phyloP scores from a whole-genome alignment of 2,797 vertebrate genomes.

The Aldrovandia affinis region DNA sequence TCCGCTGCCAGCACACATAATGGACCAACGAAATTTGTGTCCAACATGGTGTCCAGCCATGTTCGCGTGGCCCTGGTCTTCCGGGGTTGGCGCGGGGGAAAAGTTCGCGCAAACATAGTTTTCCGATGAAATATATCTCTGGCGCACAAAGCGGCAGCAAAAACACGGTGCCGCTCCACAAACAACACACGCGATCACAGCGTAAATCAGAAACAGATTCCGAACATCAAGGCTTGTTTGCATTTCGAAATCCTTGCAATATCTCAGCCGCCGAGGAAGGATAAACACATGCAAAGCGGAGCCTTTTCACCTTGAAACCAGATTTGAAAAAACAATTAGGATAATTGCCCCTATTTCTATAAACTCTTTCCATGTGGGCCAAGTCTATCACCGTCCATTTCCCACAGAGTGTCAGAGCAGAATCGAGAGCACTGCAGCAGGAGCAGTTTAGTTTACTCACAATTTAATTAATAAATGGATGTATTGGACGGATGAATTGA shows the following conservation, averaged over 20 bases:
- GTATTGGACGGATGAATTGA: neutral
- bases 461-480: neutral
- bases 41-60: too few relatives aligned
- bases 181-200: slow-evolving; percentile 32
- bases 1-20: neutral
- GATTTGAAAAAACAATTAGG: slow-evolving; percentile 37
- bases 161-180: slow-evolving; percentile 29
- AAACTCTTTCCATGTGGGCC: slow-evolving; percentile 40
- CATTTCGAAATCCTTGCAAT: slow-evolving; percentile 28
- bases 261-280: slow-evolving; percentile 3
- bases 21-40: slow-evolving; percentile 16
- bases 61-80: neutral
- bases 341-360: slow-evolving; percentile 47
- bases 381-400: slow-evolving; percentile 16
- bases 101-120: neutral
- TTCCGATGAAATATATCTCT: neutral
- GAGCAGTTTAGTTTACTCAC: neutral
- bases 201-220: slow-evolving; percentile 34
- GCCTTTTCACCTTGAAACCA: slow-evolving; percentile 32
- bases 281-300: slow-evolving; percentile 17
- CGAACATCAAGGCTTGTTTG: slow-evolving; percentile 19
- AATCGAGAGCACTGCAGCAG: neutral
- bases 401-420: neutral
- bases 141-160: slow-evolving; percentile 3
- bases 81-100: neutral